A percentile compares a stretch with the other conserved stretches of the same genome.
Conservation (phyloP, 92 coral and sea anemone species). For the Heliopora coerulea region DNA sequence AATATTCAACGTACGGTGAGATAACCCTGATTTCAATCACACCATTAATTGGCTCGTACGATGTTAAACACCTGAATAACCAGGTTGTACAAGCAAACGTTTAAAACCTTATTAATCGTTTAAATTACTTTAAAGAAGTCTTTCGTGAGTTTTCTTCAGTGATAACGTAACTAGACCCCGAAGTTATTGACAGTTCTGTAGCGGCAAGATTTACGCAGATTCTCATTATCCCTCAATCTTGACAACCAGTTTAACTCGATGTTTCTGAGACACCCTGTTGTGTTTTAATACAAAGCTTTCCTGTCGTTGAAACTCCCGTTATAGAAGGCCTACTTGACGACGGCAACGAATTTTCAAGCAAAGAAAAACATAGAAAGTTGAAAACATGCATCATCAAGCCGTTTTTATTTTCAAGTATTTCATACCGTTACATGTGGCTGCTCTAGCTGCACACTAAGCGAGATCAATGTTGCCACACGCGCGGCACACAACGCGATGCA, state of each 20-base stretch:
- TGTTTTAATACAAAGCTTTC: slow-evolving; percentile 5
- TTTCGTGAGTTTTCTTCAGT: background rate
- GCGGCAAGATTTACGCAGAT: too few relatives aligned
- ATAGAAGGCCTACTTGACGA: background rate
- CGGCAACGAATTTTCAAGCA: too few relatives aligned
- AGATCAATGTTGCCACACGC: too few relatives aligned
- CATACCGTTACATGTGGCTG: too few relatives aligned
- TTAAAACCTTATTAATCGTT: background rate
- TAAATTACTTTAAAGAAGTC: background rate
- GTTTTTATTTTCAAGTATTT: too few relatives aligned
- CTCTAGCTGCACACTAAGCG: too few relatives aligned
- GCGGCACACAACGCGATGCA: too few relatives aligned
- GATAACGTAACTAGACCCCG: too few relatives aligned
- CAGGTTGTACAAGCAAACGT: background rate
- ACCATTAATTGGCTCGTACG: background rate
- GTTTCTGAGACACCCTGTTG: slow-evolving; percentile 1
- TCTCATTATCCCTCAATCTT: background rate
- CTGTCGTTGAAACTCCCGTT: background rate
- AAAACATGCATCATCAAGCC: too few relatives aligned
- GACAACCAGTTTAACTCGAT: background rate
- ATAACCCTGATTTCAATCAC: background rate
- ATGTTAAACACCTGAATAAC: background rate
- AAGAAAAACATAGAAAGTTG: background rate
- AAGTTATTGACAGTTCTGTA: too few relatives aligned
- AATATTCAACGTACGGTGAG: background rate